Conservation (phyloP, 1,140 invertebrate genomes). For the Cydia fagiglandana region DNA sequence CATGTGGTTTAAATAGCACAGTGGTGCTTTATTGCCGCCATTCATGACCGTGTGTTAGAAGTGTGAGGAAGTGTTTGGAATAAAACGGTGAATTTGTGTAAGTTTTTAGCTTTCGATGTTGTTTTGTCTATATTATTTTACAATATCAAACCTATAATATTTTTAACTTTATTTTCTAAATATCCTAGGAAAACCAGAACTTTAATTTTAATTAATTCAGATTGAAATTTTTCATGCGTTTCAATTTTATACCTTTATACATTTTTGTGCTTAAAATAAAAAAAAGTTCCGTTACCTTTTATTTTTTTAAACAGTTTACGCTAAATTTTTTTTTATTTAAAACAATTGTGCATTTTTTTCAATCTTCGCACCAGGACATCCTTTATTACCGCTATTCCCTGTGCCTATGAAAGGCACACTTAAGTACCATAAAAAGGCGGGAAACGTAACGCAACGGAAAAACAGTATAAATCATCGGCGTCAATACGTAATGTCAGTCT, state of each 20-base stretch:
- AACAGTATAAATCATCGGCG: not conserved
- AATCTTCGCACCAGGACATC: not conserved
- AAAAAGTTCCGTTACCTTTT: no score
- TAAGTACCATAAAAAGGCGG: constrained; percentile 9
- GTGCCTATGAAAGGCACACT: not conserved
- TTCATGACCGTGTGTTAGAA: not conserved
- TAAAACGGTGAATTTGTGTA: not conserved
- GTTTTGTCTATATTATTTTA: no score
- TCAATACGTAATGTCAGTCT: not conserved
- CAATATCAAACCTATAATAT: no score
- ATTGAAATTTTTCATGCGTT: no score
- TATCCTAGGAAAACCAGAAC: no score
- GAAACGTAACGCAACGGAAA: constrained; percentile 10
- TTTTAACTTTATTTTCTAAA: no score
- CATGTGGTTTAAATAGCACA: not conserved
- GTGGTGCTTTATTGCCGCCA: not conserved
- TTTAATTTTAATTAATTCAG: no score
- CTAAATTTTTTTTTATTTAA: no score
- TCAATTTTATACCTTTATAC: no score
- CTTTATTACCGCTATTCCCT: constrained; percentile 6
- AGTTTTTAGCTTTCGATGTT: no score
- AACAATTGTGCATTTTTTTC: not conserved
- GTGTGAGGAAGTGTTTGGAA: not conserved
- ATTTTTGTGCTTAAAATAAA: no score
- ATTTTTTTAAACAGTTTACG: no score